phyloP scores from a whole-genome alignment of 2,888 invertebrate species.

The Caenorhabditis sp. region DNA sequence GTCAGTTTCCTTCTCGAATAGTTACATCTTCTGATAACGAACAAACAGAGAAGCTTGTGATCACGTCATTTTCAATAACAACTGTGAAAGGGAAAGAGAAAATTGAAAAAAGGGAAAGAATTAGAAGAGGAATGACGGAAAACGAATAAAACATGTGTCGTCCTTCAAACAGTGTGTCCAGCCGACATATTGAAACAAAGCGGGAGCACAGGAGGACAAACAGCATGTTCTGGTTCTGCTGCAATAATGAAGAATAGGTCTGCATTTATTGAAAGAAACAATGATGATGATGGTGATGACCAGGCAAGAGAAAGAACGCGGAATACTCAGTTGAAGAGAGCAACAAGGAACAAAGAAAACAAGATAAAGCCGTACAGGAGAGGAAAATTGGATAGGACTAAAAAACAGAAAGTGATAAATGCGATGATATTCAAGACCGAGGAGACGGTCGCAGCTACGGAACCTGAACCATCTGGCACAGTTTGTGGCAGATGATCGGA shows the following conservation, averaged over 20 bases:
- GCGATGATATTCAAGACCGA: no score
- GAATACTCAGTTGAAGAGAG: conserved; percentile 13
- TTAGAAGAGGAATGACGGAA: background rate
- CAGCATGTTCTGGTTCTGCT: background rate
- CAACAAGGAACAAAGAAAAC: conserved; percentile 6
- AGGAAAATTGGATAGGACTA: background rate
- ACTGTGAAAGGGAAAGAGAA: background rate
- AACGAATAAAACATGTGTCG: conserved; percentile 37
- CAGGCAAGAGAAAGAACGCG: conserved; percentile 42
- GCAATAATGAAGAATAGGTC: conserved; percentile 5
- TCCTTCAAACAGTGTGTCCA: conserved; percentile 20
- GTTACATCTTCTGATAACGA: conserved; percentile 25
- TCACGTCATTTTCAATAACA: conserved; percentile 35
- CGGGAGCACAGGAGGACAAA: conserved; percentile 12
- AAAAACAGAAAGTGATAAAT: conserved; percentile 10
- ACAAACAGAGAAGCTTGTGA: conserved; percentile 9
- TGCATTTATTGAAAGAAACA: conserved; percentile 25
- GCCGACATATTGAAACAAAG: conserved; percentile 52
- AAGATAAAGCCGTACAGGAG: background rate
- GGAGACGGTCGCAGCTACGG: conserved; percentile 10
- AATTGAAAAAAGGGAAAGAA: background rate
- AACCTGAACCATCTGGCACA: conserved; percentile 27
- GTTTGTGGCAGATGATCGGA: conserved; percentile 34
- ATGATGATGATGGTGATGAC: background rate
- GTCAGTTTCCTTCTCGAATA: conserved; percentile 15